These are phyloP conservation scores for Sciurus niger DNA, from an alignment of 2,113 vertebrate species.

Conservation along the genomic window DNA sequence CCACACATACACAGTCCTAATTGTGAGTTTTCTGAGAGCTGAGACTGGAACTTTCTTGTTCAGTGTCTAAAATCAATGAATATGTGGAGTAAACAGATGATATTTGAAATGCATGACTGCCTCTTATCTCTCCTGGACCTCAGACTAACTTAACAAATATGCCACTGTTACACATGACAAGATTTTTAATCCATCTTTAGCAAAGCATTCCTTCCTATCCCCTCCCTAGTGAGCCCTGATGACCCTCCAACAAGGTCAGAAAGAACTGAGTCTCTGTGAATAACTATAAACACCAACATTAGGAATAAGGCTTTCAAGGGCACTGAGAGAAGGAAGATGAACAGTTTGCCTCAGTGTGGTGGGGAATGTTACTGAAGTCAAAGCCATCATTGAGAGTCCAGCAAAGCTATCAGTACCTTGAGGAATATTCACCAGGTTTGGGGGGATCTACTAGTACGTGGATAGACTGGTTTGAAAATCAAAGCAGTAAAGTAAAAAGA, in stretches of 20 bases:
- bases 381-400: constrained; percentile 39
- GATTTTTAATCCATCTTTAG: constrained; percentile 27
- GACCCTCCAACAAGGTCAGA: constrained; percentile 23
- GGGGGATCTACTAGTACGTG: neutral
- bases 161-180: neutral
- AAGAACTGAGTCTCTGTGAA: neutral
- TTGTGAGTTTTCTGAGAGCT: neutral
- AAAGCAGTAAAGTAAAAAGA: constrained; percentile 41
- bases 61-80: neutral
- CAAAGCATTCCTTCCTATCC: constrained; percentile 34
- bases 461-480: neutral
- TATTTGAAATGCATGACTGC: neutral
- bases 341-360: neutral
- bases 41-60: neutral
- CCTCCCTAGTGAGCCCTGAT: neutral
- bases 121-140: neutral
- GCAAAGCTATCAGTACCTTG: neutral
- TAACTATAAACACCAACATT: neutral
- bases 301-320: constrained; percentile 7
- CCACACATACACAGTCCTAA: neutral
- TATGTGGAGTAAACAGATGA: neutral
- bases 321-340: constrained; percentile 9
- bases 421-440: neutral
- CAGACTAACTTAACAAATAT: neutral
- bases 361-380: neutral